Conservation (phyloP, 2,888 invertebrate genomes). For the Mesodorylaimus sp. region DNA sequence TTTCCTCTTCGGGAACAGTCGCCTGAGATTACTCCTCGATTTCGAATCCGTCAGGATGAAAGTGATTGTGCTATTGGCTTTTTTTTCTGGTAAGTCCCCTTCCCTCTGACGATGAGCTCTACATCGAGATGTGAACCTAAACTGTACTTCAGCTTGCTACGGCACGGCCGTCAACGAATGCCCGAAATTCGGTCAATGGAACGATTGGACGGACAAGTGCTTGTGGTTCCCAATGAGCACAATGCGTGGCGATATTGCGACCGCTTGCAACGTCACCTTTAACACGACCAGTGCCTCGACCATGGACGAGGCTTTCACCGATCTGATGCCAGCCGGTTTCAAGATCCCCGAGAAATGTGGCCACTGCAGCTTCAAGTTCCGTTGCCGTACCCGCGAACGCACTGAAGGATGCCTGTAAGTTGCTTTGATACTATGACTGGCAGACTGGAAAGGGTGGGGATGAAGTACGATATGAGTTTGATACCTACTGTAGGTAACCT, state of each 20-base stretch:
- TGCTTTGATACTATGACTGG: background rate
- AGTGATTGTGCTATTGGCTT: too few species aligned
- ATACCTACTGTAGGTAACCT: too few species aligned
- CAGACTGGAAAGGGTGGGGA: too few species aligned
- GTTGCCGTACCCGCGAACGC: conserved; percentile 4
- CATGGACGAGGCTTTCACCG: background rate
- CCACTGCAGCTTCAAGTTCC: conserved; percentile 8
- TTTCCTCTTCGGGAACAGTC: too few species aligned
- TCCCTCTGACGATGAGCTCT: too few species aligned
- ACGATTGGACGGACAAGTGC: conserved; percentile 4
- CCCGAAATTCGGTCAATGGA: conserved; percentile 5
- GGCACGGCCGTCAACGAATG: background rate
- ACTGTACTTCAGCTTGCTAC: background rate
- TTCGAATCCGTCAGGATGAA: too few species aligned
- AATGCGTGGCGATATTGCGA: background rate
- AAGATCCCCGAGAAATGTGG: conserved; percentile 9
- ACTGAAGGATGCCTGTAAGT: conserved; percentile 2
- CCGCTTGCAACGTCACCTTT: conserved; percentile 5
- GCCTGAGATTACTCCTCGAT: too few species aligned
- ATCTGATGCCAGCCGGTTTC: background rate
- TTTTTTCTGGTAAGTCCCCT: too few species aligned
- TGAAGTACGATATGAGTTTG: too few species aligned
- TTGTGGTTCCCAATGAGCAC: conserved; percentile 4
- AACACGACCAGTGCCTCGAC: background rate
- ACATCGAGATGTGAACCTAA: too few species aligned